Conservation (phyloP, 2,888 invertebrate genomes). For the Rotaria macrura region DNA sequence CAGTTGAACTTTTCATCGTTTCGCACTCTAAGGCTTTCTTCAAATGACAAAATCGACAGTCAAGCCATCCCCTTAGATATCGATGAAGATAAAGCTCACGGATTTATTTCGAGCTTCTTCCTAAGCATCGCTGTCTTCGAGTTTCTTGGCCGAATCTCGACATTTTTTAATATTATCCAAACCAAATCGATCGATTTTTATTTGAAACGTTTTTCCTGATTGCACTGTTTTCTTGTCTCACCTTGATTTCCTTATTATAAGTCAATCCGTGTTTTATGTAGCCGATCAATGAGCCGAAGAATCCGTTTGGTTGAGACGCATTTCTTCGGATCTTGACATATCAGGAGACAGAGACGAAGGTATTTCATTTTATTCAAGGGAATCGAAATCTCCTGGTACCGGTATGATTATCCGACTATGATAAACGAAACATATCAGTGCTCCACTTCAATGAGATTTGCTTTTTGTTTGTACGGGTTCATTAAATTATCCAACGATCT, state of each 20-base stretch:
- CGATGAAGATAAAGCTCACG: slow-evolving; percentile 43
- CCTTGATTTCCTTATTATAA: slow-evolving; percentile 93
- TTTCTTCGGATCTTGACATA: neutral
- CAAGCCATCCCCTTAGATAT: too few relatives aligned
- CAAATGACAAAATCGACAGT: neutral
- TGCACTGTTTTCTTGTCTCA: too few relatives aligned
- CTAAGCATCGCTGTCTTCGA: slow-evolving; percentile 89
- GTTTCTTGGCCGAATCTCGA: slow-evolving; percentile 82
- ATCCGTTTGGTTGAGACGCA: neutral
- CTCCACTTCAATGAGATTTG: neutral
- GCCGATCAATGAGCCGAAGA: slow-evolving; percentile 24
- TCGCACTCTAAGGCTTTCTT: slow-evolving; percentile 32
- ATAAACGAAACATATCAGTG: neutral
- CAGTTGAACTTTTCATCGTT: slow-evolving; percentile 25
- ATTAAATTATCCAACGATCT: neutral
- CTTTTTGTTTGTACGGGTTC: neutral
- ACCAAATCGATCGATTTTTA: slow-evolving; percentile 28
- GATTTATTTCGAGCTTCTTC: slow-evolving; percentile 66
- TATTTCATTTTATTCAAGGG: neutral
- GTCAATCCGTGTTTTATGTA: slow-evolving; percentile 75
- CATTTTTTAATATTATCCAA: slow-evolving; percentile 82
- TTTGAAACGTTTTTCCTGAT: neutral
- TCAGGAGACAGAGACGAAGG: too few relatives aligned
- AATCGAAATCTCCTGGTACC: neutral
- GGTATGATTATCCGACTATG: neutral